A percentile compares a stretch with the other conserved stretches of the same genome.
phyloP scores from a whole-genome alignment of 2,888 invertebrate species.

The Eudemis profundana region DNA sequence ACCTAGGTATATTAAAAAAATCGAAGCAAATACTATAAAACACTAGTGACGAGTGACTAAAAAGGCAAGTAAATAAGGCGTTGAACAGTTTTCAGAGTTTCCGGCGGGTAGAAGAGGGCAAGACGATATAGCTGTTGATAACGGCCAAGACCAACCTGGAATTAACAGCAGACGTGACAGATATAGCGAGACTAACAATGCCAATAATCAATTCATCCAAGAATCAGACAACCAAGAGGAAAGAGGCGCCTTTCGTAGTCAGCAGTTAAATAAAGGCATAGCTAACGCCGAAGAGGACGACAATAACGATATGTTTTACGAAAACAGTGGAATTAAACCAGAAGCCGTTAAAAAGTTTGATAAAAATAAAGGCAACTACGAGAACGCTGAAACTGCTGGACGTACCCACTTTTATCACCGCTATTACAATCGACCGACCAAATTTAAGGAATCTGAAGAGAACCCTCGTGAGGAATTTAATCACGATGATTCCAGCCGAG shows the following conservation, averaged over 20 bases:
- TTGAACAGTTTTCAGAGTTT: slow-evolving; percentile 56
- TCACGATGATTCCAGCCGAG: slow-evolving; percentile 56
- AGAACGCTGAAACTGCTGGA: slow-evolving; percentile 52
- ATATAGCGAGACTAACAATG: slow-evolving; percentile 53
- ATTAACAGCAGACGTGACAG: slow-evolving; percentile 49
- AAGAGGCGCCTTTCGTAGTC: slow-evolving; percentile 9
- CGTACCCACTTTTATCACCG: slow-evolving; percentile 56
- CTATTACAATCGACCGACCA: slow-evolving; percentile 58
- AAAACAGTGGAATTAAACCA: slow-evolving; percentile 49
- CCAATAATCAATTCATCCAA: slow-evolving; percentile 51
- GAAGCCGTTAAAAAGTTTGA: slow-evolving; percentile 53
- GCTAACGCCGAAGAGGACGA: slow-evolving; percentile 51
- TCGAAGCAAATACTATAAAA: not conserved
- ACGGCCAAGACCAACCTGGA: slow-evolving; percentile 47
- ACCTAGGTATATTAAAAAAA: not conserved
- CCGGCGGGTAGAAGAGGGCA: slow-evolving; percentile 50
- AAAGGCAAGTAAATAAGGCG: slow-evolving; percentile 4
- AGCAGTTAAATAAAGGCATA: slow-evolving; percentile 39
- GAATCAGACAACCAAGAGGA: slow-evolving; percentile 13
- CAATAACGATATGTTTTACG: slow-evolving; percentile 60
- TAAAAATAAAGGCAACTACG: slow-evolving; percentile 57
- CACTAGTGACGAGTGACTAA: not conserved
- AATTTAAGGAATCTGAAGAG: slow-evolving; percentile 55
- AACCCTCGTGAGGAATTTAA: slow-evolving; percentile 55
- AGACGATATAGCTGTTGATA: slow-evolving; percentile 48